Percentiles rank a stretch among this genome's conserved stretches.
Conservation (phyloP, 2,888 invertebrate genomes). For the Diaprepes abbreviatus region DNA sequence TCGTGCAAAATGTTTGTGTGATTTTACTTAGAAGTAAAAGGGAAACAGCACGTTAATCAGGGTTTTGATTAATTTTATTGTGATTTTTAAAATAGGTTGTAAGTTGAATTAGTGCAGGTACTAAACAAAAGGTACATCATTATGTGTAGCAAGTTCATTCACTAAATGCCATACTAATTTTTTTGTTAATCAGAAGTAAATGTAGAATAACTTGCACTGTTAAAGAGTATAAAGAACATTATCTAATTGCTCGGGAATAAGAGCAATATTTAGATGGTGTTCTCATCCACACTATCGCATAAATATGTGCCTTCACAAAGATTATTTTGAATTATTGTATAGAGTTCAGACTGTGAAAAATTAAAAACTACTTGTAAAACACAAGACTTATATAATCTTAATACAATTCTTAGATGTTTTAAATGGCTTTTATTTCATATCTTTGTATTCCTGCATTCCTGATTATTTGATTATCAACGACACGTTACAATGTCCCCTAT, state of each 20-base stretch:
- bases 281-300: constrained; percentile 52
- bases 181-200: constrained; percentile 27
- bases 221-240: constrained; percentile 23
- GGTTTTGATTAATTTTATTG: constrained; percentile 55
- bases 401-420: constrained; percentile 25
- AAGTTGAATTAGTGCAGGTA: constrained; percentile 49
- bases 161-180: constrained; percentile 39
- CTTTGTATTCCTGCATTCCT: too few species aligned
- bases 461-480: too few species aligned
- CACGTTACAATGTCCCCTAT: too few species aligned
- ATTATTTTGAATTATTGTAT: constrained; percentile 54
- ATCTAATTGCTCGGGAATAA: constrained; percentile 38
- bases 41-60: constrained; percentile 53
- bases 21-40: constrained; percentile 42
- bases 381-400: constrained; percentile 46
- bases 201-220: constrained; percentile 38
- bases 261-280: constrained; percentile 23
- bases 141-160: constrained; percentile 40
- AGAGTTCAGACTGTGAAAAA: constrained; percentile 56
- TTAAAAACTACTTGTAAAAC: constrained; percentile 43
- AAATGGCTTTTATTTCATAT: not conserved
- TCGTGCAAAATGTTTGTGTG: constrained; percentile 43
- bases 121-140: constrained; percentile 50
- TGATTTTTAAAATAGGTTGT: constrained; percentile 53
- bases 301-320: constrained; percentile 60